phyloP scores from a whole-genome alignment of 2,888 invertebrate species.

The Sinotaia quadrata region DNA sequence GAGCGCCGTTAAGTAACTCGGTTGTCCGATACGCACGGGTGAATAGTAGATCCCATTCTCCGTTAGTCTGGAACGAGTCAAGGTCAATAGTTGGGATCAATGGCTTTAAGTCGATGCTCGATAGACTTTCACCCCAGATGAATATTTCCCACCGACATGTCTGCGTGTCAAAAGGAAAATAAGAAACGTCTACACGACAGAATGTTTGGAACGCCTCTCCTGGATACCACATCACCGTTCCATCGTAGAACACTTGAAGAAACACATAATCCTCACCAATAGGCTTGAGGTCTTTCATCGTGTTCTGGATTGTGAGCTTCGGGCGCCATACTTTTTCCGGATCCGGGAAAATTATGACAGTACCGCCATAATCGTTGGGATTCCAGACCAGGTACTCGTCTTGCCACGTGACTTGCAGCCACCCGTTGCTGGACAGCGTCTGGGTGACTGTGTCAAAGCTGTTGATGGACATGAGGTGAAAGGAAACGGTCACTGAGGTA shows the following conservation, averaged over 20 bases:
- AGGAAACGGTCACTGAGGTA: no score
- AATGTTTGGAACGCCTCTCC: constrained; percentile 11
- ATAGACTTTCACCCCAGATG: neutral
- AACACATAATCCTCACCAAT: constrained; percentile 13
- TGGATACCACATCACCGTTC: constrained; percentile 1
- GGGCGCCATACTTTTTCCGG: constrained; percentile 1
- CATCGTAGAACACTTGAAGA: neutral
- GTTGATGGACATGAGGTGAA: no score
- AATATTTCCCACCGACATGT: neutral
- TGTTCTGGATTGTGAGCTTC: constrained; percentile 3
- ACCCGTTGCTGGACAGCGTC: constrained; percentile 12
- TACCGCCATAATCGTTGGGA: no score
- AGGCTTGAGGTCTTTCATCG: constrained; percentile 13
- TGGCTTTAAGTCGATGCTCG: neutral
- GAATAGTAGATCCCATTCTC: neutral
- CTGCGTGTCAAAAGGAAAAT: constrained; percentile 11
- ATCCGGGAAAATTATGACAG: neutral
- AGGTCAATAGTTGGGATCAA: neutral
- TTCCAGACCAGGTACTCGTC: constrained; percentile 8
- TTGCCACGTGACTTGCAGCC: constrained; percentile 5
- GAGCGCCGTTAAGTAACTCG: neutral
- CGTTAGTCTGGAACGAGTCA: neutral
- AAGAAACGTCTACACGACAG: constrained; percentile 13
- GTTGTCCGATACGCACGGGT: neutral
- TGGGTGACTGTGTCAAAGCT: constrained; percentile 10